Evolutionary conservation across 2,888 invertebrate genomes (phyloP).

Genomic region (Drosophila ustulata): DNA sequence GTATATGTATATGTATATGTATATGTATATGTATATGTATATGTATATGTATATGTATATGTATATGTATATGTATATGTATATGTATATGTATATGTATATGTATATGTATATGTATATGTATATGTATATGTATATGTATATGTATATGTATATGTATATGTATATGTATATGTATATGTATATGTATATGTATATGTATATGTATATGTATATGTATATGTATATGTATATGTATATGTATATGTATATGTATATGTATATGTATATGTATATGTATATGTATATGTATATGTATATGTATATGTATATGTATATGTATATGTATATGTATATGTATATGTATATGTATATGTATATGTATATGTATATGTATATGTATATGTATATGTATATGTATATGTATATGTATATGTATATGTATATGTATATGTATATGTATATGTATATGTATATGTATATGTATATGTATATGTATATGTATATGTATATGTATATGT

Average conservation of each 20-base stretch:
- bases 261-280: background rate
- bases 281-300: background rate
- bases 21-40: conserved; percentile 10
- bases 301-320: background rate
- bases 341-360: background rate
- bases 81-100: background rate
- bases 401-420: background rate
- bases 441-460: no score
- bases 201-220: background rate
- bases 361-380: background rate
- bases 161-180: conserved; percentile 8
- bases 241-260: conserved; percentile 1
- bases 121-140: background rate
- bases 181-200: conserved; percentile 8
- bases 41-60: conserved; percentile 5
- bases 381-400: background rate
- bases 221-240: background rate
- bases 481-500: no score
- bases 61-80: conserved; percentile 1
- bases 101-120: background rate
- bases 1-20: conserved; percentile 10
- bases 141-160: background rate
- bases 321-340: background rate
- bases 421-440: no score
- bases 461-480: no score